Conservation (phyloP, 2,113 vertebrate genomes). For the Corythaixoides concolor region DNA sequence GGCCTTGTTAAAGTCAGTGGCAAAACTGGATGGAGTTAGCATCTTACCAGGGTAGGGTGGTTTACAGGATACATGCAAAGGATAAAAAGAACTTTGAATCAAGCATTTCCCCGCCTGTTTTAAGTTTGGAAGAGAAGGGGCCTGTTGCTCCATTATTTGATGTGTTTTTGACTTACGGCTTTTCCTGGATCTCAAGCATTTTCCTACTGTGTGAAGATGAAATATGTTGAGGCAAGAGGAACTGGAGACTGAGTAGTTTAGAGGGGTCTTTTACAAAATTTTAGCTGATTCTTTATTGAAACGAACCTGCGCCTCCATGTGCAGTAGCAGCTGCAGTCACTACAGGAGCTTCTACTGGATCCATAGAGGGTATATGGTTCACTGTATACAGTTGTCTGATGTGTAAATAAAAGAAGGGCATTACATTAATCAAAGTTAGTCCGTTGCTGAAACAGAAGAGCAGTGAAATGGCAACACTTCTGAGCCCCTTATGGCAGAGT, state of each 20-base stretch:
- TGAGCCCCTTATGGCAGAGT: background rate
- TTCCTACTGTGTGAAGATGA: background rate
- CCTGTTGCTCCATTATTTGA: background rate
- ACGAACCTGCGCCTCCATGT: background rate
- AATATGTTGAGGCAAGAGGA: background rate
- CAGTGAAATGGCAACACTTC: background rate
- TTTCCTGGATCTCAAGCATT: background rate
- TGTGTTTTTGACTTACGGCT: background rate
- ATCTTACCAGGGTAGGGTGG: background rate
- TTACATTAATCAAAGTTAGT: background rate
- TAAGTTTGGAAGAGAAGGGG: background rate
- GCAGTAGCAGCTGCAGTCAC: background rate
- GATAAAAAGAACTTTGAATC: background rate
- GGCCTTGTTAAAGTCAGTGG: background rate
- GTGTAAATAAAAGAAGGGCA: background rate
- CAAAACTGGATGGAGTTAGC: background rate
- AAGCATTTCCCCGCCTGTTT: background rate
- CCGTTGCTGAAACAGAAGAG: background rate
- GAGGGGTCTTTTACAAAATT: background rate
- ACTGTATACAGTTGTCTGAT: background rate
- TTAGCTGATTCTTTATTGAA: background rate
- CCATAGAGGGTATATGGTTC: background rate
- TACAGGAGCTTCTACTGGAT: background rate
- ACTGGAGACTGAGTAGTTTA: background rate
- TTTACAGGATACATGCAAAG: background rate